phyloP scores from a whole-genome alignment of 2,797 vertebrate genomes.

The Prionace glauca region DNA sequence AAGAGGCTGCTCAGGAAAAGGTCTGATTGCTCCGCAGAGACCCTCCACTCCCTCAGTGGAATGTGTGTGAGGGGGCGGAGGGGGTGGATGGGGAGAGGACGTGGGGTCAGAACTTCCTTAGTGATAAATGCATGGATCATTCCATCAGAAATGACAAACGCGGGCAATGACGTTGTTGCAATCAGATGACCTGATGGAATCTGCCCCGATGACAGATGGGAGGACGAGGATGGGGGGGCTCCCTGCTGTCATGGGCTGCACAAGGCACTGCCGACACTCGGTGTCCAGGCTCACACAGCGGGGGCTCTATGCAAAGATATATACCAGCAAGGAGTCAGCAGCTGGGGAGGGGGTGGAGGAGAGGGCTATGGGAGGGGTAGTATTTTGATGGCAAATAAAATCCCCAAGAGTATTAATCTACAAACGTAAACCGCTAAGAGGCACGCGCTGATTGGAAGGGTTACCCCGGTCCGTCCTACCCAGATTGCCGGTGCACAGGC shows the following conservation, averaged over 20 bases:
- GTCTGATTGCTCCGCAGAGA: not conserved
- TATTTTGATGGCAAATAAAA: not conserved
- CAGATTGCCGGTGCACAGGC: constrained; percentile 96
- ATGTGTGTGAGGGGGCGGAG: not conserved
- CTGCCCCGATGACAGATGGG: not conserved
- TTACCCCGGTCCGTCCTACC: constrained; percentile 62
- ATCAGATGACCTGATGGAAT: not conserved
- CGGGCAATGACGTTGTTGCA: not conserved
- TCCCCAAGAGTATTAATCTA: not conserved
- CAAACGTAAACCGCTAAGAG: not conserved
- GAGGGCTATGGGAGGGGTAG: not conserved
- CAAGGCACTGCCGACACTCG: not conserved
- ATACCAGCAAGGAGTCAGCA: not conserved
- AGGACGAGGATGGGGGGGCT: not conserved
- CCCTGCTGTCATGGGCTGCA: too few species aligned
- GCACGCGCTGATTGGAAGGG: constrained; percentile 4
- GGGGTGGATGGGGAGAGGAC: too few species aligned
- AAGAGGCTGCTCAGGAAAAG: not conserved
- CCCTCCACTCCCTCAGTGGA: not conserved
- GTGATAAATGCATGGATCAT: not conserved
- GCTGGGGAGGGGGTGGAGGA: not conserved
- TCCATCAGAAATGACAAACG: not conserved
- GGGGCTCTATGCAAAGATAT: not conserved
- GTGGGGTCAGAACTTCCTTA: not conserved
- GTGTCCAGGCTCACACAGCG: not conserved